Conservation (phyloP, 1,140 invertebrate species). For the Babylonia areolata region DNA sequence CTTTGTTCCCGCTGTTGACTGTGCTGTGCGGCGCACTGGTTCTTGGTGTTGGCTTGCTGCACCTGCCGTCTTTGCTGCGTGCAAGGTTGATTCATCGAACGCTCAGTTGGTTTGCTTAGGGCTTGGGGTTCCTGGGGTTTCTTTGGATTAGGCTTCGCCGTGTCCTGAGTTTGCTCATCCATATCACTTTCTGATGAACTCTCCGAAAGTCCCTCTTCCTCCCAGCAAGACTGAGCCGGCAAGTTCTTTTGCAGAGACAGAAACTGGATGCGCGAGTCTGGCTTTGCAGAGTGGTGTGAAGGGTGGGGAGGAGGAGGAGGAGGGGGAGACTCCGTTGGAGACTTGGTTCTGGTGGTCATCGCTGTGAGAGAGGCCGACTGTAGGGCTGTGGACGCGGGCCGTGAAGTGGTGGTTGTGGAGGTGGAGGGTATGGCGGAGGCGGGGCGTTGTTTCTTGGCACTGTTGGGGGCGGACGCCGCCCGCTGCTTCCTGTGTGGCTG, state of each 20-base stretch:
- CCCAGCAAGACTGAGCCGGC: not conserved
- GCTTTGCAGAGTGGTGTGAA: no score
- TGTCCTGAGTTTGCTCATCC: not conserved
- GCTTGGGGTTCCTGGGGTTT: not conserved
- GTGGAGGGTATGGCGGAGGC: not conserved
- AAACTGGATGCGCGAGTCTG: not conserved
- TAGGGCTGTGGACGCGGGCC: not conserved
- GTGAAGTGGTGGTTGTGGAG: not conserved
- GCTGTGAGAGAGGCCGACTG: not conserved
- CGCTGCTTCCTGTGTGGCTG: not conserved
- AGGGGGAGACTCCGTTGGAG: not conserved
- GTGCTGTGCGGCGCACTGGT: not conserved
- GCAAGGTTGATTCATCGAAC: not conserved
- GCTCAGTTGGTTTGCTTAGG: not conserved
- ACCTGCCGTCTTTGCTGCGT: not conserved
- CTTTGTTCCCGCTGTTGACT: not conserved
- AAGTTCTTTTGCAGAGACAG: not conserved
- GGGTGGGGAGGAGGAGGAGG: not conserved
- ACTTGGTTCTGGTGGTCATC: not conserved
- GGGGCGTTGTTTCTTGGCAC: not conserved
- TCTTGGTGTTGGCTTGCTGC: not conserved
- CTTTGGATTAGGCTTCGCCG: not conserved
- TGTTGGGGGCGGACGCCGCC: not conserved
- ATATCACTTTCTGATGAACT: not conserved
- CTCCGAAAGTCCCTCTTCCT: not conserved